These are phyloP conservation scores for Conchocele bisecta DNA, from an alignment of 2,888 invertebrate species.

Conservation along the genomic window DNA sequence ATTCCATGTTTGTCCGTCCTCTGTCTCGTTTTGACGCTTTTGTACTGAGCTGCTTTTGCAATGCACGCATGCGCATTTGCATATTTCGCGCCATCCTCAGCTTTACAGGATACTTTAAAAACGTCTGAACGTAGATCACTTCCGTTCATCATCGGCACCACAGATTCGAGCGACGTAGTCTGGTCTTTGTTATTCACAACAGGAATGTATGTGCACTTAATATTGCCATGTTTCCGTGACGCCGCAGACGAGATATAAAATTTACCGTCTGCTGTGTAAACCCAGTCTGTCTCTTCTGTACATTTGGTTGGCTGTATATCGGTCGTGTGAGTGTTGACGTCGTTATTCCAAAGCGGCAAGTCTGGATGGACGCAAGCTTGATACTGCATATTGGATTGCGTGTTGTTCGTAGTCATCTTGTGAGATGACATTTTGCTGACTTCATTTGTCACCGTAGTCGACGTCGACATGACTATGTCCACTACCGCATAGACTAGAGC, in stretches of 20 bases:
- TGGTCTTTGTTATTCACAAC: constrained; percentile 77
- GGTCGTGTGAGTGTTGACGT: constrained; percentile 89
- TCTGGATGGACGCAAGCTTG: constrained; percentile 87
- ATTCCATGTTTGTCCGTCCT: background rate
- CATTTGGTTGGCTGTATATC: constrained; percentile 87
- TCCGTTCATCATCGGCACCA: constrained; percentile 68
- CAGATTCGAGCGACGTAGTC: constrained; percentile 59
- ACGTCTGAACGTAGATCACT: constrained; percentile 73
- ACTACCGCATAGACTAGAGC: too few relatives aligned
- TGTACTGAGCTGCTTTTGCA: constrained; percentile 17
- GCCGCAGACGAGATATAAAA: constrained; percentile 85
- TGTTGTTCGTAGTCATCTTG: too few relatives aligned
- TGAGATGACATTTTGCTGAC: too few relatives aligned
- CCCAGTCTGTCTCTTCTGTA: constrained; percentile 88
- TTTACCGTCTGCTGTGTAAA: constrained; percentile 87
- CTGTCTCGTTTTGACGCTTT: background rate
- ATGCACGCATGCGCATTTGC: constrained; percentile 87
- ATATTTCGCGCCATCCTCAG: constrained; percentile 85
- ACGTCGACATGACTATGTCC: too few relatives aligned
- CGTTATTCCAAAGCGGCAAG: constrained; percentile 87
- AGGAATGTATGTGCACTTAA: constrained; percentile 85
- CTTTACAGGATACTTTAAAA: constrained; percentile 76
- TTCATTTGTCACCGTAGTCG: too few relatives aligned
- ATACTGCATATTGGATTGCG: too few relatives aligned
- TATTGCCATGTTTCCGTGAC: constrained; percentile 82